Evolutionary conservation across 1,140 invertebrate genomes (phyloP).

Genomic region (Caenorhabditis brenneri): DNA sequence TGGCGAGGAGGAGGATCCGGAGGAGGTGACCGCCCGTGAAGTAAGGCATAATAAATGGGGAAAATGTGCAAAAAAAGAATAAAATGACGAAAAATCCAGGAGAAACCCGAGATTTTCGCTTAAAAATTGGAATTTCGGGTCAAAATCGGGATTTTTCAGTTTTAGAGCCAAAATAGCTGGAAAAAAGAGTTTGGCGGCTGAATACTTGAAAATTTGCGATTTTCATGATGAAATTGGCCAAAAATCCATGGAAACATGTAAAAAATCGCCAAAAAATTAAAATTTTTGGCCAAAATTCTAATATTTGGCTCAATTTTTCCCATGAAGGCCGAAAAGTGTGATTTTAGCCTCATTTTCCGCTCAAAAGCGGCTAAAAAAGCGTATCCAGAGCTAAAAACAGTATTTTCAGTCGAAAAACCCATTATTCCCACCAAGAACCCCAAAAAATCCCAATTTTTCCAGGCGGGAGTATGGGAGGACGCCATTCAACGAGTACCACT

Average conservation of each 20-base stretch:
- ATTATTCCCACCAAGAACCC: neutral
- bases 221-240: too few species aligned
- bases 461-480: neutral
- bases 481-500: neutral
- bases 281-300: too few species aligned
- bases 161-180: neutral
- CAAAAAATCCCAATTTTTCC: neutral
- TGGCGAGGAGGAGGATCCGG: conserved; percentile 34
- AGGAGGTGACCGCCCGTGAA: neutral
- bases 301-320: too few species aligned
- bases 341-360: neutral
- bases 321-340: neutral
- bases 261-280: too few species aligned
- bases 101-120: too few species aligned
- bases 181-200: too few species aligned
- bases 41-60: neutral
- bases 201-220: too few species aligned
- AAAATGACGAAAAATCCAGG: neutral
- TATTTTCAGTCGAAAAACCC: neutral
- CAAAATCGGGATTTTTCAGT: neutral
- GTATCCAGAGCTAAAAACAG: too few species aligned
- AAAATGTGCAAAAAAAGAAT: neutral
- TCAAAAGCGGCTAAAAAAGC: too few species aligned
- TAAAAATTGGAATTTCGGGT: too few species aligned
- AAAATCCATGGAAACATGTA: too few species aligned